Evolutionary conservation across 2,113 vertebrate genomes (phyloP).

Genomic region (Vulpes vulpes): DNA sequence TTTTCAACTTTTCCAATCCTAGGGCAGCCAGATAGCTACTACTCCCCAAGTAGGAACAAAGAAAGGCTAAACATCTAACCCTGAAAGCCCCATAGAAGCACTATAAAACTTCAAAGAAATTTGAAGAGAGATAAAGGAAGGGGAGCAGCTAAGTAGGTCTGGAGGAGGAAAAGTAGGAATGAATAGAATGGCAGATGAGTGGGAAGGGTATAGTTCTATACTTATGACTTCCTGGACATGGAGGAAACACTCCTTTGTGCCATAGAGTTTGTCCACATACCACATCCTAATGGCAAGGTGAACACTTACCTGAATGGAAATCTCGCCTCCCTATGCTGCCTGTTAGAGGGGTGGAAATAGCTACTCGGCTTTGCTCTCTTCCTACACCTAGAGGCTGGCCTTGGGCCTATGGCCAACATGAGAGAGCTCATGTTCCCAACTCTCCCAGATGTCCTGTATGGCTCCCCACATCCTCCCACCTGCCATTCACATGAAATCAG

Average conservation of each 20-base stretch:
- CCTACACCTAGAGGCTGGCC: background rate
- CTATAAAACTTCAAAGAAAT: background rate
- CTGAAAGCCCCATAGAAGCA: background rate
- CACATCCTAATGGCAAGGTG: rapidly evolving
- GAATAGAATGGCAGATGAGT: background rate
- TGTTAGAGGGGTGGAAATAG: too few relatives aligned
- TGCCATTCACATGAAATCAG: too few relatives aligned
- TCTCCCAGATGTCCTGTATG: background rate
- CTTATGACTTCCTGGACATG: background rate
- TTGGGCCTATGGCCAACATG: background rate
- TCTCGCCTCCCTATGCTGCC: background rate
- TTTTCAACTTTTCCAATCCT: background rate
- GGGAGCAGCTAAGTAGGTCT: background rate
- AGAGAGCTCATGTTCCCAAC: background rate
- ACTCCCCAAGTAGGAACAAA: background rate
- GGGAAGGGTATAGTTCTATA: rapidly evolving
- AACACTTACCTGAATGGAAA: background rate
- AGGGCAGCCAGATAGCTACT: background rate
- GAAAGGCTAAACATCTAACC: background rate
- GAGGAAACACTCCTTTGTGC: rapidly evolving
- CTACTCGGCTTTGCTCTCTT: background rate
- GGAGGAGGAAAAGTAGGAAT: background rate
- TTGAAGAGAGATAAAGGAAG: background rate
- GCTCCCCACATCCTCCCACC: too few relatives aligned
- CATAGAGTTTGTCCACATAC: rapidly evolving